Base-by-base conservation (phyloP, 2,113 vertebrate species). In the Leucopsar rothschildi region DNA sequence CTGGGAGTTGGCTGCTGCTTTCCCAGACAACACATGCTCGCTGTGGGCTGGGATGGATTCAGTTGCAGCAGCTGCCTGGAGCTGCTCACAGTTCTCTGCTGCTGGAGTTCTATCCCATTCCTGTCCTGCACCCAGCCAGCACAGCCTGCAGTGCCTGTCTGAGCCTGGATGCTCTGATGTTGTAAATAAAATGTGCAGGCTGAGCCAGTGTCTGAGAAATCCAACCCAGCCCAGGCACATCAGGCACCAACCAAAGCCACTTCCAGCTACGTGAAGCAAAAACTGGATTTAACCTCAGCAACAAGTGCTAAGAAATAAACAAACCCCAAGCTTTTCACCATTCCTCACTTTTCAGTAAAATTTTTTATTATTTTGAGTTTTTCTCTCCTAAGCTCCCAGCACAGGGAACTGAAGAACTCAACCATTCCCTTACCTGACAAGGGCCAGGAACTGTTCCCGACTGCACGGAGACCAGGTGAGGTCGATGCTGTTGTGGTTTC, bases 391-490 rank as follows among this genome's bases (percentile, higher is more conserved):
- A 75, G 44, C 17, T 57, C 40, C 45, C 78, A 81, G 56, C 69
- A 69, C 0, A 39, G 59, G 70, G 52, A 56, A 35, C 25, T 4
- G 6, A 15, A 45, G 81, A 94, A 52, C 57, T 88, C 2, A 0
- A 64, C 76, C 53, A 39, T 39, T n/a, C 52, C 78, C 61, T 85
- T 97, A 99, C 99, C 98, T 98, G 97, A 99, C 98, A 82, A 99
- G 98, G 44, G 94, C 93, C 80, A 96, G 93, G 91, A 99, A 98
- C 95, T 99, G 98, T 72, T 97, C 93, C 40, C 98, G 97, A 93
- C 99, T 99, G 96, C 99, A 99, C 11, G 95, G 85, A 0, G 99
- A 99, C 99, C 99, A 99, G 37, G 97, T 84, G 35, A 98, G 97
- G 88, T 98, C 98, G 6, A 98, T 96, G 6, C 96, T 98, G 96